A percentile compares a stretch with the other conserved stretches of the same genome.
These are phyloP conservation scores for Drosophila jambulina DNA, from an alignment of 1,140 invertebrate species.

Conservation along the genomic window DNA sequence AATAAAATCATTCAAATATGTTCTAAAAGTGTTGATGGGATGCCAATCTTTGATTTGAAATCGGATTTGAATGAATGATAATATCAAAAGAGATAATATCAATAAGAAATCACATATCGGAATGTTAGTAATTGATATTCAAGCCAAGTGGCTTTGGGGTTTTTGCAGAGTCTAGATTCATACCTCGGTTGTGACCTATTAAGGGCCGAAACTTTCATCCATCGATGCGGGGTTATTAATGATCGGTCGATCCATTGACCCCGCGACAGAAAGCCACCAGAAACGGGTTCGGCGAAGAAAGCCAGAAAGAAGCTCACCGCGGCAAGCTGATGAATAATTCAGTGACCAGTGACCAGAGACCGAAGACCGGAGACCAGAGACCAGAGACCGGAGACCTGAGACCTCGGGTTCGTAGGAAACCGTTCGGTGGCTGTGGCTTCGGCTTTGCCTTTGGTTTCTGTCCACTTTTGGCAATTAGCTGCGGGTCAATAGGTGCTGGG, in stretches of 20 bases:
- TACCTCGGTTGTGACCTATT: slow-evolving; percentile 16
- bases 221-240: slow-evolving; percentile 44
- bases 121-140: not conserved
- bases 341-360: slow-evolving; percentile 11
- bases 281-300: slow-evolving; percentile 38
- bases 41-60: not conserved
- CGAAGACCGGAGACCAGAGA: not conserved
- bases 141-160: not conserved
- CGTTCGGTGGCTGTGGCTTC: slow-evolving; percentile 10
- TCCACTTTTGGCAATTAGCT: slow-evolving; percentile 65
- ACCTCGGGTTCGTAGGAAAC: slow-evolving; percentile 42
- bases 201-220: slow-evolving; percentile 45
- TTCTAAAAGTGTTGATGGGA: not conserved
- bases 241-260: slow-evolving; percentile 46
- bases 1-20: not conserved
- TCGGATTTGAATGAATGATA: not conserved
- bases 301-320: slow-evolving; percentile 2
- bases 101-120: not conserved
- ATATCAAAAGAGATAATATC: not conserved
- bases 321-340: slow-evolving; percentile 71
- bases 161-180: slow-evolving; percentile 1
- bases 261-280: slow-evolving; percentile 41
- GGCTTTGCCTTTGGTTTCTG: not conserved
- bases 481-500: slow-evolving; percentile 69
- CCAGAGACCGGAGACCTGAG: too few relatives aligned